phyloP scores from a whole-genome alignment of 2,113 vertebrate species.

The Trinectes maculatus region DNA sequence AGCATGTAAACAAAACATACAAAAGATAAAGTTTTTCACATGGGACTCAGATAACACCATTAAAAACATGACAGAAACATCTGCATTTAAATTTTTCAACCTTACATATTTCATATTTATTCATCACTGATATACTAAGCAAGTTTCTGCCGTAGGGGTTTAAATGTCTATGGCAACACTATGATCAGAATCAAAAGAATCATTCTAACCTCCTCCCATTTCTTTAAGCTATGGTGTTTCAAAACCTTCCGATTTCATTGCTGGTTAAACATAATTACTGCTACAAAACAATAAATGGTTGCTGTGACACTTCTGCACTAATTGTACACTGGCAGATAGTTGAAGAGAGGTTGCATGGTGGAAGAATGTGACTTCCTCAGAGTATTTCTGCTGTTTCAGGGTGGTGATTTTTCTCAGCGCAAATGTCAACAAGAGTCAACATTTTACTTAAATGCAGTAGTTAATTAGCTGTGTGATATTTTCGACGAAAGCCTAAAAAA shows the following conservation, averaged over 20 bases:
- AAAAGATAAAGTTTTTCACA: background rate
- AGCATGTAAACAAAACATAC: background rate
- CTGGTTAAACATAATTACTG: background rate
- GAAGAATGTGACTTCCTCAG: background rate
- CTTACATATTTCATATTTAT: no score
- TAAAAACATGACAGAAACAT: no score
- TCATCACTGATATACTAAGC: no score
- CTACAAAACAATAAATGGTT: background rate
- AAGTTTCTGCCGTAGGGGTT: no score
- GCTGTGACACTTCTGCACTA: background rate
- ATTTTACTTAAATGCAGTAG: constrained; percentile 28
- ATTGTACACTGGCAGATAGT: background rate
- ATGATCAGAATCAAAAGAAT: no score
- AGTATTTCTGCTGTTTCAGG: constrained; percentile 6
- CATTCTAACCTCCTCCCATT: no score
- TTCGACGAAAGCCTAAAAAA: constrained; percentile 37
- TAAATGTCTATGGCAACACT: no score
- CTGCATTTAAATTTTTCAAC: no score
- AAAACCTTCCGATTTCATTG: background rate
- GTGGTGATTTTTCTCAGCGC: constrained; percentile 22
- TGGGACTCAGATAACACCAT: no score
- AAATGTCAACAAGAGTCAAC: constrained; percentile 53
- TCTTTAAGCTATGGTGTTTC: no score
- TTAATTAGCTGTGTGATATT: constrained; percentile 62
- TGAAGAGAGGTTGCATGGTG: background rate